Conservation (phyloP, 2,888 invertebrate species). For the Drosophila yooni region DNA sequence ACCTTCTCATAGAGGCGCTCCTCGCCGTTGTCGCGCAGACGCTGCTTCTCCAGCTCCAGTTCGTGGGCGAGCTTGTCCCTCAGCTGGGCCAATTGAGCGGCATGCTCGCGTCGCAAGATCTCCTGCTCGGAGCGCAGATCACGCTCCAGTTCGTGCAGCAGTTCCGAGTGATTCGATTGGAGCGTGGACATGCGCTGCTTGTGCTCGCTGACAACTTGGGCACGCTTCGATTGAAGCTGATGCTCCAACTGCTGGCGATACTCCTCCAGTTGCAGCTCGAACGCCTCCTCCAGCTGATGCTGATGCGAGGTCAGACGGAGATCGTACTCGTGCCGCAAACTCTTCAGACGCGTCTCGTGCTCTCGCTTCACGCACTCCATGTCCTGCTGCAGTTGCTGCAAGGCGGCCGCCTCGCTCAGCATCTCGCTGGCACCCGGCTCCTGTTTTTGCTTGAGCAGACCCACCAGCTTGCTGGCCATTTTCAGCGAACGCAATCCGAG, state of each 20-base stretch:
- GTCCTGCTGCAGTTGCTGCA: slow-evolving; percentile 78
- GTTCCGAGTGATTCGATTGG: slow-evolving; percentile 83
- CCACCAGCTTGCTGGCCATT: slow-evolving; percentile 78
- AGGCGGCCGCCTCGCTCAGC: slow-evolving; percentile 42
- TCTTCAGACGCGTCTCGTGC: slow-evolving; percentile 84
- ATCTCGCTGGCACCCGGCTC: slow-evolving; percentile 29
- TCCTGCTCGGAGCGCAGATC: slow-evolving; percentile 87
- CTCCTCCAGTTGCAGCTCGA: slow-evolving; percentile 84
- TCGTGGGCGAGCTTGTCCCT: slow-evolving; percentile 87
- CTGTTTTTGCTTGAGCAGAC: slow-evolving; percentile 69
- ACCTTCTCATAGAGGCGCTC: slow-evolving; percentile 88
- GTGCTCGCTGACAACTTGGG: slow-evolving; percentile 86
- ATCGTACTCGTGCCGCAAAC: slow-evolving; percentile 83
- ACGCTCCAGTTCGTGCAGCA: slow-evolving; percentile 83
- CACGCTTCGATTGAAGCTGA: slow-evolving; percentile 86
- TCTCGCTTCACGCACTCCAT: slow-evolving; percentile 76
- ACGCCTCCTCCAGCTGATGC: slow-evolving; percentile 85
- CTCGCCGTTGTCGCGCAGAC: slow-evolving; percentile 84
- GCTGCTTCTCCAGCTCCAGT: slow-evolving; percentile 86
- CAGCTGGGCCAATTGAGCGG: slow-evolving; percentile 88
- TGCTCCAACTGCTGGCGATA: slow-evolving; percentile 82
- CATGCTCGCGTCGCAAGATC: slow-evolving; percentile 89
- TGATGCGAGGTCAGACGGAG: slow-evolving; percentile 85
- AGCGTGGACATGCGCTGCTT: slow-evolving; percentile 84
- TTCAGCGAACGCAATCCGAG: slow-evolving; percentile 71